A percentile compares a stretch with the other conserved stretches of the same genome.
phyloP scores from a whole-genome alignment of 2,888 invertebrate species.

The Yponomeuta malinellus region DNA sequence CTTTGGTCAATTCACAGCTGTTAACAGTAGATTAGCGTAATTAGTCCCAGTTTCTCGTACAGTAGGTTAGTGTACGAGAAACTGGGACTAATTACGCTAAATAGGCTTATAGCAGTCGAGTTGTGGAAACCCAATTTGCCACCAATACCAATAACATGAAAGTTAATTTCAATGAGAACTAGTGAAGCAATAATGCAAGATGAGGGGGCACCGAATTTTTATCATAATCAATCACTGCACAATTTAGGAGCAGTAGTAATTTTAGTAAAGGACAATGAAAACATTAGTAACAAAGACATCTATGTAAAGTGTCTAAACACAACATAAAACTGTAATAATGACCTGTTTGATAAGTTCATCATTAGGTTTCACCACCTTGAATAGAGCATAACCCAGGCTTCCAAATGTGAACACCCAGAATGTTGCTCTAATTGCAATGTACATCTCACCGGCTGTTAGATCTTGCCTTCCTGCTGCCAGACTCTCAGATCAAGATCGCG shows the following conservation, averaged over 20 bases:
- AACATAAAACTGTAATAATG: conserved; percentile 35
- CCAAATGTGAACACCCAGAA: conserved; percentile 78
- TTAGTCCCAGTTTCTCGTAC: too few species aligned
- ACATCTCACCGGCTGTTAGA: conserved; percentile 64
- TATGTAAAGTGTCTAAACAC: conserved; percentile 14
- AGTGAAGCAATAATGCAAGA: background rate
- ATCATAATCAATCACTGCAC: background rate
- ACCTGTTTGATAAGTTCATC: conserved; percentile 73
- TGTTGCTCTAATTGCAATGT: conserved; percentile 63
- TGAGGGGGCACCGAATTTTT: conserved; percentile 3
- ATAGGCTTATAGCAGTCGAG: too few species aligned
- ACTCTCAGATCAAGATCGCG: conserved; percentile 73
- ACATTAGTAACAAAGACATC: background rate
- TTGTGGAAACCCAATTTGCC: too few species aligned
- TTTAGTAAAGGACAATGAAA: background rate
- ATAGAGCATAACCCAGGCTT: conserved; percentile 77
- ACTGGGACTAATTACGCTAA: too few species aligned
- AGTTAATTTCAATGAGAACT: conserved; percentile 1
- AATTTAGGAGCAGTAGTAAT: background rate
- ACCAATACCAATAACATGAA: background rate
- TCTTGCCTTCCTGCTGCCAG: conserved; percentile 74
- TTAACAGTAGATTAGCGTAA: too few species aligned
- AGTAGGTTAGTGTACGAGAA: too few species aligned
- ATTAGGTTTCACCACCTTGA: conserved; percentile 73
- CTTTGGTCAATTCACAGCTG: too few species aligned